phyloP scores from a whole-genome alignment of 1,140 invertebrate species.

The Philaenus spumarius region DNA sequence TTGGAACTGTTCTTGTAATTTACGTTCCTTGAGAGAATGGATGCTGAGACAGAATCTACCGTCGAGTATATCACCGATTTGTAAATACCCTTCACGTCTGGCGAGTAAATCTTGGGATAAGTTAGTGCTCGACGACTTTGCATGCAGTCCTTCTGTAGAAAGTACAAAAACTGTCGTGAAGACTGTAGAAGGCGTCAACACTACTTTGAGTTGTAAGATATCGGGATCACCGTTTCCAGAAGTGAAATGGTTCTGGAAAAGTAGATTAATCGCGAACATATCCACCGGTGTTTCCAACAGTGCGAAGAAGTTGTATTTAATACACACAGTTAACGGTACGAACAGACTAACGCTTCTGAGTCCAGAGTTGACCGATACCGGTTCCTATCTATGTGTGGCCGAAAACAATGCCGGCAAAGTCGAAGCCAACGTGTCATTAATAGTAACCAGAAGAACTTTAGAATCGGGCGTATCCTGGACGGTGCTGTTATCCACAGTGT shows the following conservation, averaged over 20 bases:
- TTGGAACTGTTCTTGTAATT: constrained; percentile 72
- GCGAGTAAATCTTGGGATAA: constrained; percentile 60
- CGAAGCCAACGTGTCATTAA: constrained; percentile 60
- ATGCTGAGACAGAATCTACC: constrained; percentile 70
- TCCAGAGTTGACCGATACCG: constrained; percentile 60
- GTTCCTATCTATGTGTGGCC: constrained; percentile 63
- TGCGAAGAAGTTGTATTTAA: constrained; percentile 23
- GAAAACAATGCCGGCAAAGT: constrained; percentile 69
- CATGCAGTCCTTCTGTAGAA: constrained; percentile 59
- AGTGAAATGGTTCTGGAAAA: constrained; percentile 49
- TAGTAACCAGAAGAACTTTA: constrained; percentile 47
- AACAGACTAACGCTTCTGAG: constrained; percentile 65
- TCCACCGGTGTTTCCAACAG: constrained; percentile 40
- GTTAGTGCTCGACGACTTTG: constrained; percentile 70
- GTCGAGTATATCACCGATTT: constrained; percentile 58
- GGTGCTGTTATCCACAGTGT: constrained; percentile 46
- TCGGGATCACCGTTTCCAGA: constrained; percentile 59
- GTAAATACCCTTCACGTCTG: constrained; percentile 52
- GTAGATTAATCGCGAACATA: constrained; percentile 45
- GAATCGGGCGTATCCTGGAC: constrained; percentile 41
- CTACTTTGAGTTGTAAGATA: constrained; percentile 63
- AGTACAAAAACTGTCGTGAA: constrained; percentile 32
- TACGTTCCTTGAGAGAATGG: constrained; percentile 68
- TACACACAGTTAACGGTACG: constrained; percentile 34
- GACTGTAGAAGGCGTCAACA: constrained; percentile 58